These are phyloP conservation scores for Pogoniulus pusillus DNA, from an alignment of 2,797 vertebrate species.

Conservation along the genomic window DNA sequence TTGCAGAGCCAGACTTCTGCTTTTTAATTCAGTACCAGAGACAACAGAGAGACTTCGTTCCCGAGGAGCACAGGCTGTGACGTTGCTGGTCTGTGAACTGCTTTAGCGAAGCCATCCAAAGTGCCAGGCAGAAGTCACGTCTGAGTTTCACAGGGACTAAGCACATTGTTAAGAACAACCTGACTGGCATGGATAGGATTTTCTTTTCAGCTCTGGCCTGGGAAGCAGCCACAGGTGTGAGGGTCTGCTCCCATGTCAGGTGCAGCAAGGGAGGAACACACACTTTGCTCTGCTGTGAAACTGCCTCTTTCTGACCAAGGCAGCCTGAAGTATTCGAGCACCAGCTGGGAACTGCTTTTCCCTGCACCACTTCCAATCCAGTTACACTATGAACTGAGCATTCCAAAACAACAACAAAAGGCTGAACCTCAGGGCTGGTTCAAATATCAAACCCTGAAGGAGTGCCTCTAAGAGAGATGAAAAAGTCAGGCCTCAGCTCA, in stretches of 20 bases:
- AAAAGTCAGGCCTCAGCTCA: no score
- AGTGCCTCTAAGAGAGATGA: neutral
- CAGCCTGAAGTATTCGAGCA: neutral
- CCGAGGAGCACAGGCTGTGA: no score
- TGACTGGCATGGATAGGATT: neutral
- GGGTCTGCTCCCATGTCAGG: accelerated
- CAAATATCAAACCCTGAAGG: neutral
- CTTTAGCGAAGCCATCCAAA: neutral
- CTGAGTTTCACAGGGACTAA: neutral
- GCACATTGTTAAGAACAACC: neutral
- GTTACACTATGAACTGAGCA: neutral
- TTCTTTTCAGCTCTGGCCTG: neutral
- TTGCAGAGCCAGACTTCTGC: neutral
- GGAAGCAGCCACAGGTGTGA: neutral
- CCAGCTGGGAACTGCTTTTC: neutral
- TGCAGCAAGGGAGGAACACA: neutral
- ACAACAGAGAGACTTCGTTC: no score
- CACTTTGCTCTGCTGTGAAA: neutral
- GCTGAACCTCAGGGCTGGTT: neutral
- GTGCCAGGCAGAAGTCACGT: neutral
- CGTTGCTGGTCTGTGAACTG: no score
- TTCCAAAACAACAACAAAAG: neutral
- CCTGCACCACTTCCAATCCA: neutral
- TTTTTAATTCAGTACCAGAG: neutral
- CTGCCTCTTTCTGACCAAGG: neutral